Base-by-base conservation (phyloP, 2,113 vertebrate species). In the Uria lomvia region DNA sequence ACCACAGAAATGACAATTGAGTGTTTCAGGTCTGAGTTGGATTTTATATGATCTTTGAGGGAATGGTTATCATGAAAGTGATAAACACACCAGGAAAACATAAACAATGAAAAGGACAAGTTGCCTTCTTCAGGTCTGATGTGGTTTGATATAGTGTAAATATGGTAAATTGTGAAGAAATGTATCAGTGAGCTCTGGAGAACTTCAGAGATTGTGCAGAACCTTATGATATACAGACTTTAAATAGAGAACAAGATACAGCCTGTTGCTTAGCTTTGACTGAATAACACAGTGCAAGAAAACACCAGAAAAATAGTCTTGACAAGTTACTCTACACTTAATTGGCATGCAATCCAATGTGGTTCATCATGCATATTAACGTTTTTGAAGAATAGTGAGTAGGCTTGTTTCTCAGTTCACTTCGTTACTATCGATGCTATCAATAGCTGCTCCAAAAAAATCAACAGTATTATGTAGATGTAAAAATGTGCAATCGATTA, bases 171-270 rank as follows among this genome's bases (percentile, higher is more conserved):
- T 58, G 24, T 80, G 59, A 88, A 93, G 72, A 56, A 72, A 30
- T 29, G 8, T 78, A 43, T 73, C 72, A 66, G 19, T 2, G 10
- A 72, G 27, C 55, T 34, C 42, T 83, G 45, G 53, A 82, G 86
- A 96, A 86, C 58, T 71, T 77, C 68, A 80, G 79, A 66, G 76
- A 29, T 68, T 70, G 20, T 47, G 18, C 65, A 88, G 86, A 93
- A 52, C 18, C 9, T 53, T 50, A 27, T 59, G 79, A 73, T 56
- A 72, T 40, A 47, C 67, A 65, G 20, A 43, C 21, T 65, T 71
- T 43, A 70, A 83, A 58, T 2, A 42, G 4, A 89, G 68, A 95
- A 67, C 91, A 97, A 95, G 97, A 92, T 73, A 53, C 26, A 91
- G 63, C 91, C 85, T 97, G 92, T 90, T 63, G 8, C 65, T 90